Evolutionary conservation across 1,140 invertebrate species (phyloP).

Genomic region (Platorchestia sp.): DNA sequence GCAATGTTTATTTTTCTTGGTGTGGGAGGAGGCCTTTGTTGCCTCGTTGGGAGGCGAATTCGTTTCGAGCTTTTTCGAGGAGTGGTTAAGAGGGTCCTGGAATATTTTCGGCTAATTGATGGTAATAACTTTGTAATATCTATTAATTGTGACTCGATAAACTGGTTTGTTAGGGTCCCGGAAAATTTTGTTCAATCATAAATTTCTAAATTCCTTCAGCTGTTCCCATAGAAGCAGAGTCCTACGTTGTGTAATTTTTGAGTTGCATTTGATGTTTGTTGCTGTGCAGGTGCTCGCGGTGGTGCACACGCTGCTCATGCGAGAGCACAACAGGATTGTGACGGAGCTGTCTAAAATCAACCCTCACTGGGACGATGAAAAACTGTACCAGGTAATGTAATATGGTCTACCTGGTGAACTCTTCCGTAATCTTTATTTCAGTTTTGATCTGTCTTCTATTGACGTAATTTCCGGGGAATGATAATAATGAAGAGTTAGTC

Average conservation of each 20-base stretch:
- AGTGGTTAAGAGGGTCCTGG: too few relatives aligned
- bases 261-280: not conserved
- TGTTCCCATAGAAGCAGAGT: not conserved
- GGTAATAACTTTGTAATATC: too few relatives aligned
- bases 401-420: not conserved
- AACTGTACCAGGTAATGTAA: slow-evolving; percentile 82
- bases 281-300: slow-evolving; percentile 80
- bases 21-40: too few relatives aligned
- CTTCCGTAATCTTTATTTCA: slow-evolving; percentile 24
- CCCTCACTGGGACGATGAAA: slow-evolving; percentile 96
- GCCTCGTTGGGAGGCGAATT: not conserved
- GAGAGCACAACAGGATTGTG: slow-evolving; percentile 84
- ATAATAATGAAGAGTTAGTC: not conserved
- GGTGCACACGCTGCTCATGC: slow-evolving; percentile 89
- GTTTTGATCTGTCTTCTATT: not conserved
- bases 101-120: too few relatives aligned
- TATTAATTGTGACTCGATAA: not conserved
- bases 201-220: not conserved
- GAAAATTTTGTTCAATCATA: not conserved
- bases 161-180: not conserved
- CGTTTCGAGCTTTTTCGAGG: not conserved
- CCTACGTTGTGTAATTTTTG: not conserved
- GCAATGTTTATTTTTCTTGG: too few relatives aligned
- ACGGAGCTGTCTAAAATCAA: slow-evolving; percentile 83
- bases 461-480: not conserved